phyloP scores from a whole-genome alignment of 2,888 invertebrate species.

The Myopa testacea region DNA sequence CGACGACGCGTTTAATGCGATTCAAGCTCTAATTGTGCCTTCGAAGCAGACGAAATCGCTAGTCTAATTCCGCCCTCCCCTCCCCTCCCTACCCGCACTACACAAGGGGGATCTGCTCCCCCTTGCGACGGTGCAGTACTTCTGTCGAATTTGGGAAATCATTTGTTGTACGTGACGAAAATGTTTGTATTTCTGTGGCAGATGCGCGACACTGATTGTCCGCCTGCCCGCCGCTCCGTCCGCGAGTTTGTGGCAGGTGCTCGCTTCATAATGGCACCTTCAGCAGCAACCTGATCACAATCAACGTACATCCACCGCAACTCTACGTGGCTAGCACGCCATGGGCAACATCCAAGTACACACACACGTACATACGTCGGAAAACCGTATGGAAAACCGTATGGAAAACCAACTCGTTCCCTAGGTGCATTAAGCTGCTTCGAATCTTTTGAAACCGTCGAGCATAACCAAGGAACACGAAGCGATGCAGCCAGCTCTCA shows the following conservation, averaged over 20 bases:
- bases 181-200: background rate
- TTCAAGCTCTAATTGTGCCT: conserved; percentile 27
- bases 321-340: background rate
- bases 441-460: conserved; percentile 34
- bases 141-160: background rate
- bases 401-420: conserved; percentile 23
- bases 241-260: conserved; percentile 35
- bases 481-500: too few relatives aligned
- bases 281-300: background rate
- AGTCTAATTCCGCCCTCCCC: too few relatives aligned
- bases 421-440: conserved; percentile 36
- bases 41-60: background rate
- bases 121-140: background rate
- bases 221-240: background rate
- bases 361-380: background rate
- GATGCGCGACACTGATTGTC: background rate
- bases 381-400: conserved; percentile 18
- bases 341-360: background rate
- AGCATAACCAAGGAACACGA: conserved; percentile 35
- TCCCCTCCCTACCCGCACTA: background rate
- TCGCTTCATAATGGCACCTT: conserved; percentile 8
- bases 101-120: background rate
- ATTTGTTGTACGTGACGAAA: conserved; percentile 24
- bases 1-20: conserved; percentile 2
- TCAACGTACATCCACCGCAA: background rate